A percentile compares a stretch with the other conserved stretches of the same genome.
Conservation (phyloP, 2,113 vertebrate species). For the Zosterops hypoxanthus region DNA sequence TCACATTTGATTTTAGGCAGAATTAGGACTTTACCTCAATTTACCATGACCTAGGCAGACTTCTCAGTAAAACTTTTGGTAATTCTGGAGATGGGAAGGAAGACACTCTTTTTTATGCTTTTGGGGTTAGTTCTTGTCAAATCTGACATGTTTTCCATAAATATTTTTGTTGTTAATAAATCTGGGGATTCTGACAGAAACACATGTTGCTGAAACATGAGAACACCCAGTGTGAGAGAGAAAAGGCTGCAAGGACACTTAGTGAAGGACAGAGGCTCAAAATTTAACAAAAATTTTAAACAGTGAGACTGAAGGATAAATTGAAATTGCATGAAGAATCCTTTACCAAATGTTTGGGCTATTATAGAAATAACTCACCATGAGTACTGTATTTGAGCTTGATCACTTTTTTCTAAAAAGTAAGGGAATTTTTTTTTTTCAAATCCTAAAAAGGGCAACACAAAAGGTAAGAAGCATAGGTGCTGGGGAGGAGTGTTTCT, state of each 20-base stretch:
- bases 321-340: neutral
- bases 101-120: fast-evolving
- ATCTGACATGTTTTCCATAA: neutral
- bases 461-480: neutral
- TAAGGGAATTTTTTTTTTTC: neutral
- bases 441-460: neutral
- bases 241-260: neutral
- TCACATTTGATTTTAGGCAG: neutral
- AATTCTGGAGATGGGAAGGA: neutral
- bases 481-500: neutral
- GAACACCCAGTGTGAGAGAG: neutral
- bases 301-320: neutral
- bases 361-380: neutral
- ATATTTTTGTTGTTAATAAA: neutral
- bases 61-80: neutral
- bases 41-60: neutral
- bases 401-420: neutral
- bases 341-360: neutral
- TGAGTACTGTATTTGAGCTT: neutral
- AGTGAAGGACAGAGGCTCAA: neutral
- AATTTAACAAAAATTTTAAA: neutral
- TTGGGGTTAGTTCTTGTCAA: neutral
- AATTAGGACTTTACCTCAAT: neutral
- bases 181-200: neutral
- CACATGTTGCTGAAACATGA: neutral